A percentile compares a stretch with the other conserved stretches of the same genome.
Evolutionary conservation across 2,113 vertebrate species (phyloP).

Genomic region (Terrapene triunguis): DNA sequence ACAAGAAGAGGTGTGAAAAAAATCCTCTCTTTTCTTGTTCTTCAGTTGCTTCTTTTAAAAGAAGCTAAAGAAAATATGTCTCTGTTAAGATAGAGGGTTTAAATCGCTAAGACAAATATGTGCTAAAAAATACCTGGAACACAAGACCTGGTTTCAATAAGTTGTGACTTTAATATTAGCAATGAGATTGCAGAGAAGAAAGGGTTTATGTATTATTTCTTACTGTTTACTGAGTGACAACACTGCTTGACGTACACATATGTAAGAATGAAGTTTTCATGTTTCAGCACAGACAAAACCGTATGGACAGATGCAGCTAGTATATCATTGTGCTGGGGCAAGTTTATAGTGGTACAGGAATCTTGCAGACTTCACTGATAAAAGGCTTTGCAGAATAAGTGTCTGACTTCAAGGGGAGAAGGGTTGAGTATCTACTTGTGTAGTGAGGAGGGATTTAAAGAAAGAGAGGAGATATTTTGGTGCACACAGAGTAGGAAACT

Average conservation of each 20-base stretch:
- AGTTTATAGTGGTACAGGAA: background rate
- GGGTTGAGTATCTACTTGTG: background rate
- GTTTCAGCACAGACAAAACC: background rate
- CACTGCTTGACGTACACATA: background rate
- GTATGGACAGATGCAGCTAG: background rate
- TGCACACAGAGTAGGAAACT: constrained; percentile 55
- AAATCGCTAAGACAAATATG: constrained; percentile 4
- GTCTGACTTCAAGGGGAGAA: constrained; percentile 6
- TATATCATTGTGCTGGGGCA: background rate
- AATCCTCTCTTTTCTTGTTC: constrained; percentile 13
- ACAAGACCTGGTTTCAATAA: background rate
- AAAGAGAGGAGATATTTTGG: constrained; percentile 26
- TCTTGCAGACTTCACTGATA: background rate
- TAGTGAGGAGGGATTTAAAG: constrained; percentile 56
- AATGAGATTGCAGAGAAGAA: background rate
- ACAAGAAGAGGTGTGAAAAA: constrained; percentile 12
- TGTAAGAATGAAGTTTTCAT: background rate
- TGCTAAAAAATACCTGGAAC: background rate
- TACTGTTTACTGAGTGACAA: background rate
- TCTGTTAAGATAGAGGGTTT: background rate
- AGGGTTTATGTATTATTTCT: background rate
- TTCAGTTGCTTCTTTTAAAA: background rate
- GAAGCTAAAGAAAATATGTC: constrained; percentile 1
- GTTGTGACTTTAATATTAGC: background rate
- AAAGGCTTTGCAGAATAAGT: background rate